A percentile compares a stretch with the other conserved stretches of the same genome.
phyloP scores from a whole-genome alignment of 2,888 invertebrate species.

The Bellardia pandia region DNA sequence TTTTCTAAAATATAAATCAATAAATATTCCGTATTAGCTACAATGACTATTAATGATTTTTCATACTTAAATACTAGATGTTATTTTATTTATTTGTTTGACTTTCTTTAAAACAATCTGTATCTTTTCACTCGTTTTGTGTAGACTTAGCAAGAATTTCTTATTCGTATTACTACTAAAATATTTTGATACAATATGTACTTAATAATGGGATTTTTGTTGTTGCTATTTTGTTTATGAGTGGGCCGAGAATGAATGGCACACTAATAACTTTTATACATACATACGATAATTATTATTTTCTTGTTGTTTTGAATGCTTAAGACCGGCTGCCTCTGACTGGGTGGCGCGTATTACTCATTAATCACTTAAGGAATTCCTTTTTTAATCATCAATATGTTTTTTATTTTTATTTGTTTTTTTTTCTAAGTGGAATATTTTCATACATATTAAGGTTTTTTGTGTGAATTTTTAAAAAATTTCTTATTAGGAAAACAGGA shows the following conservation, averaged over 20 bases:
- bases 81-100: conserved; percentile 25
- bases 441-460: conserved; percentile 1
- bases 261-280: conserved; percentile 50
- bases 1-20: no score
- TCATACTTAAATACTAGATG: not conserved
- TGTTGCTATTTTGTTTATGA: conserved; percentile 44
- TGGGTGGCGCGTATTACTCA: conserved; percentile 61
- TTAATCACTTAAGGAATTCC: conserved; percentile 67
- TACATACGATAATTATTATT: conserved; percentile 30
- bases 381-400: conserved; percentile 60
- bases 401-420: conserved; percentile 11
- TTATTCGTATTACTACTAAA: conserved; percentile 10
- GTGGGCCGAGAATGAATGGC: conserved; percentile 62
- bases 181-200: conserved; percentile 15
- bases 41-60: not conserved
- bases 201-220: conserved; percentile 45
- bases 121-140: conserved; percentile 22
- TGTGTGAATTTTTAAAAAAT: not conserved
- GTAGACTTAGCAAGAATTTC: not conserved
- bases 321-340: not conserved
- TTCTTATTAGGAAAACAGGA: no score
- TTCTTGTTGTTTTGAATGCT: conserved; percentile 15
- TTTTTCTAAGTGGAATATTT: conserved; percentile 33
- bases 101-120: conserved; percentile 25
- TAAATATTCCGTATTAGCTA: no score